Base-by-base conservation (phyloP, 2,888 invertebrate species). In the Lasius platythorax region DNA sequence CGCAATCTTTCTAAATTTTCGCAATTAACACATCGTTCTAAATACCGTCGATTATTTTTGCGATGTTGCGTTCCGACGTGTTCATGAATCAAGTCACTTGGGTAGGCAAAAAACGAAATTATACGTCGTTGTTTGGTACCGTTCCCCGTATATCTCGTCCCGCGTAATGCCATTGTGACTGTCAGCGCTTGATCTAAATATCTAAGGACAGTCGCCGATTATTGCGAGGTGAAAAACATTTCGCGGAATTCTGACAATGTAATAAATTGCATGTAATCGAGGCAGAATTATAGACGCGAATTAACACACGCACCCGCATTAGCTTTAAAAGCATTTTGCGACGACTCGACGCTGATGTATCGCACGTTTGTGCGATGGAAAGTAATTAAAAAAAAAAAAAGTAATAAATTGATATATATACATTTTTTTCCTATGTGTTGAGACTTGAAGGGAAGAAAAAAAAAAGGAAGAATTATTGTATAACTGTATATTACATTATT, bases 281-380 rank as follows among this genome's bases (percentile, higher is more conserved):
- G 37, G 85, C 63, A 40, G 23, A 50, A 84, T 75, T 84, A 64
- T 84, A 84, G 84, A 90, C 79, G 53, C 85, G 85, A 90, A 87
- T 86, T 84, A 85, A 46, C 46, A 50, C 50, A 88, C 37, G 63
- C 30, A 72, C 73, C 79, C 85, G 53, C 90, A 90, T 84, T 88
- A 89, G 87, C 86, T 86, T 87, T 82, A 85, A 87, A 1, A 15
- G 28, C 53, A 53, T 89, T 87, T 84, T 72, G 84, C 83, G 72
- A 88, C 23, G 63, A 89, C 61, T 76, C 84, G 78, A 87, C 89
- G 89, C 88, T 90, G 88, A 50, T 53, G n/a, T n/a, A n/a, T 50
- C 87, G 72, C 87, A 89, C 78, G 84, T 90, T 90, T 90, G 85
- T 87, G 90, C 90, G 90, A 89, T 83, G 88, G 85, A 90, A 87